Conservation (phyloP, 2,888 invertebrate species). For the Nemoura dubitans region DNA sequence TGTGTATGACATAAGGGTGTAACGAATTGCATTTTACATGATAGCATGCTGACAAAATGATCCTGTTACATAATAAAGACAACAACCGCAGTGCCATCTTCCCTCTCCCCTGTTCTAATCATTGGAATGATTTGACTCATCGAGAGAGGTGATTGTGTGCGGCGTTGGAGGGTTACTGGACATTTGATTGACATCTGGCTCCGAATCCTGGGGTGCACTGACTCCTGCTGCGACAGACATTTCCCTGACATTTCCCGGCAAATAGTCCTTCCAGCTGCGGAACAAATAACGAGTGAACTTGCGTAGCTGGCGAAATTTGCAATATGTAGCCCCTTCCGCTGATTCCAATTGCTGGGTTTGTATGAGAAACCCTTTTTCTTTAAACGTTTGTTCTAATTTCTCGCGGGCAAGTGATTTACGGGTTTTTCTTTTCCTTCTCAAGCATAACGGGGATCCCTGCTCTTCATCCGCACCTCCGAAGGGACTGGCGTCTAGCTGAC, state of each 20-base stretch:
- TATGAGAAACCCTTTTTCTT: conserved; percentile 91
- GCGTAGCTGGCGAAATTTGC: conserved; percentile 88
- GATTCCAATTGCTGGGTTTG: conserved; percentile 93
- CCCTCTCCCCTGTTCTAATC: neutral
- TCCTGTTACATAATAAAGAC: too few species aligned
- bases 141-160: neutral
- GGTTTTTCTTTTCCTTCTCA: conserved; percentile 74
- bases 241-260: conserved; percentile 75
- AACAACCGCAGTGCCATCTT: neutral
- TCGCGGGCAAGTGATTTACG: conserved; percentile 85
- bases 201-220: conserved; percentile 44
- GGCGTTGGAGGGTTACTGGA: conserved; percentile 41
- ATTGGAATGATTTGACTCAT: conserved; percentile 2
- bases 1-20: neutral
- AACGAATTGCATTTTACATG: neutral
- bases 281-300: conserved; percentile 92
- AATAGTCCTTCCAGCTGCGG: conserved; percentile 92
- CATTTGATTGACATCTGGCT: conserved; percentile 44
- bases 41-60: neutral
- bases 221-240: conserved; percentile 51
- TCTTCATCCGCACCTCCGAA: conserved; percentile 51
- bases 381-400: conserved; percentile 90
- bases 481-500: conserved; percentile 52
- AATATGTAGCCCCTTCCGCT: conserved; percentile 92
- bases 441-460: conserved; percentile 42